Conservation (phyloP, 2,888 invertebrate species). For the Perizoma flavofasciatum region DNA sequence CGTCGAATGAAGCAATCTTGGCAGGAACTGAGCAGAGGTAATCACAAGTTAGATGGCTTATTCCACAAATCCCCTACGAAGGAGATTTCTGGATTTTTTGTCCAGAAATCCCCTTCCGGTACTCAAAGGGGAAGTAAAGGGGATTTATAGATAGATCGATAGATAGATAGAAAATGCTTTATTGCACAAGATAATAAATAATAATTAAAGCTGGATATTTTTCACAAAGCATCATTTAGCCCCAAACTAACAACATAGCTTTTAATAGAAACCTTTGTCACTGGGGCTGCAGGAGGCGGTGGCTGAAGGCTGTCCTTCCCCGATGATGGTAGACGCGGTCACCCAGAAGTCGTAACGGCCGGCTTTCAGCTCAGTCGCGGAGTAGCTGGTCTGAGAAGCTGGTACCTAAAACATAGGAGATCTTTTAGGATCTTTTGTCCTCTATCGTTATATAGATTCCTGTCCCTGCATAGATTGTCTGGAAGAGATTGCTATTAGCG, state of each 20-base stretch:
- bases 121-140: too few relatives aligned
- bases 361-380: conserved; percentile 92
- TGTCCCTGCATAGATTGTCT: too few relatives aligned
- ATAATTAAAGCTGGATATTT: too few relatives aligned
- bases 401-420: conserved; percentile 76
- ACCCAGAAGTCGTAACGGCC: conserved; percentile 97
- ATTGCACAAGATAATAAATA: too few relatives aligned
- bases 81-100: too few relatives aligned
- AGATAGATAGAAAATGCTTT: too few relatives aligned
- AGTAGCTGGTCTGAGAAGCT: conserved; percentile 93
- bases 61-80: too few relatives aligned
- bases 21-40: conserved; percentile 89
- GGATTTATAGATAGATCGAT: too few relatives aligned
- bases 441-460: too few relatives aligned
- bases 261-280: conserved; percentile 84
- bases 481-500: too few relatives aligned
- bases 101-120: too few relatives aligned
- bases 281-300: conserved; percentile 93
- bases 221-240: too few relatives aligned
- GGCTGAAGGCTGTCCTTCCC: conserved; percentile 96
- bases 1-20: conserved; percentile 97
- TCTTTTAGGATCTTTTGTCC: neutral
- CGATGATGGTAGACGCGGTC: conserved; percentile 96
- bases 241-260: neutral
- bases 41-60: neutral